These are phyloP conservation scores for Aurelia coerulea DNA, from an alignment of 30 jellyfish, hydroid and myxozoan genomes.

Conservation along the genomic window DNA sequence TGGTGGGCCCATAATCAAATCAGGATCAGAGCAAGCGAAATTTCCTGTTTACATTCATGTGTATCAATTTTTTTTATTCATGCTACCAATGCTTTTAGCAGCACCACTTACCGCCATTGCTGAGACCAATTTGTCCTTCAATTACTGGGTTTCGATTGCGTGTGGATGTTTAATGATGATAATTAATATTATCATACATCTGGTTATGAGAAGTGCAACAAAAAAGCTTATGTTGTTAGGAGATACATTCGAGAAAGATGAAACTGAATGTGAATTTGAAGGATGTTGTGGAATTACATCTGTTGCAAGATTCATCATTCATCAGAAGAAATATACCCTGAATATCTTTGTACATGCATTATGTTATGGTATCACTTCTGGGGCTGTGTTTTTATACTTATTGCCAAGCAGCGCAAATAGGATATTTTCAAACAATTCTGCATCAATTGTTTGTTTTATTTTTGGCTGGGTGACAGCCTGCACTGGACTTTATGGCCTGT, in stretches of 20 bases:
- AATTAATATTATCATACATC: slow-evolving; percentile 18
- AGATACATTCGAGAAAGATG: slow-evolving; percentile 33
- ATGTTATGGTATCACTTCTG: slow-evolving; percentile 36
- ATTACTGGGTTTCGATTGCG: slow-evolving; percentile 15
- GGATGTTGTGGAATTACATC: slow-evolving; percentile 17
- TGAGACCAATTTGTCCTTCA: slow-evolving; percentile 28
- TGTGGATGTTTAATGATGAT: slow-evolving; percentile 46
- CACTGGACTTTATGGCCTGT: slow-evolving; percentile 54
- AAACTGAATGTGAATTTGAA: slow-evolving; percentile 48
- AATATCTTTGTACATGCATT: slow-evolving; percentile 54
- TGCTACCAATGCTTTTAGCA: slow-evolving; percentile 59
- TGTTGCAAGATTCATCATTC: slow-evolving; percentile 38
- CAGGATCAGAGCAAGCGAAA: background rate
- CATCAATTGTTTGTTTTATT: slow-evolving; percentile 33
- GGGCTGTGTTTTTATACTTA: slow-evolving; percentile 50
- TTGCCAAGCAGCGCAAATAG: slow-evolving; percentile 50
- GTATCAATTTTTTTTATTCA: slow-evolving; percentile 45
- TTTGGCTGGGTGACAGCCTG: slow-evolving; percentile 70
- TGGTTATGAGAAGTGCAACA: background rate
- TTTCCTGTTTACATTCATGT: slow-evolving; percentile 53
- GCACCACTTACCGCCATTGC: slow-evolving; percentile 40
- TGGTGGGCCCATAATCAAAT: slow-evolving; percentile 63
- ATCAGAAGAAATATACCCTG: slow-evolving; percentile 34
- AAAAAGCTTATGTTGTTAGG: background rate
- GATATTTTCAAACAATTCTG: slow-evolving; percentile 36